phyloP scores from a whole-genome alignment of 2,888 invertebrate genomes.

The Hypselothyrea guttata region DNA sequence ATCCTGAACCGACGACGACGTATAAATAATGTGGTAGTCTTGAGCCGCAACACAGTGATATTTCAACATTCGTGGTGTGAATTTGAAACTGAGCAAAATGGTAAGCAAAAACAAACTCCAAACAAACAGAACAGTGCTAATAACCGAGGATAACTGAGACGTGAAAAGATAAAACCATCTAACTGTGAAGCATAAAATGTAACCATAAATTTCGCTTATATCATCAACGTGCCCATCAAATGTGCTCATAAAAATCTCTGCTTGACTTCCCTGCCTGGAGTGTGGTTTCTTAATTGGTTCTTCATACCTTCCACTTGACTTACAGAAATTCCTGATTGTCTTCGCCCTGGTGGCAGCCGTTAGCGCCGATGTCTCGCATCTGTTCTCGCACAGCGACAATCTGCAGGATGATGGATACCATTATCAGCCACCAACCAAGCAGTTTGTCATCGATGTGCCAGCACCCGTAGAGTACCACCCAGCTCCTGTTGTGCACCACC shows the following conservation, averaged over 20 bases:
- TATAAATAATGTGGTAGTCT: slow-evolving; percentile 79
- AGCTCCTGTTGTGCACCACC: slow-evolving; percentile 13
- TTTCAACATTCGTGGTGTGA: slow-evolving; percentile 78
- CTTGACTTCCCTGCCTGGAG: neutral
- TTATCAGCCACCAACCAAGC: slow-evolving; percentile 54
- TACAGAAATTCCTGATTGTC: slow-evolving; percentile 76
- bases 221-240: slow-evolving; percentile 2
- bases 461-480: slow-evolving; percentile 27
- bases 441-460: slow-evolving; percentile 71
- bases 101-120: slow-evolving; percentile 70
- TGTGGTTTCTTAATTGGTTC: neutral
- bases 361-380: slow-evolving; percentile 78
- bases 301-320: slow-evolving; percentile 17
- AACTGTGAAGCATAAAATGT: slow-evolving; percentile 17
- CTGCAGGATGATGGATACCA: slow-evolving; percentile 79
- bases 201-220: slow-evolving; percentile 5
- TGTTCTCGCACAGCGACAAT: slow-evolving; percentile 76
- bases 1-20: slow-evolving; percentile 74
- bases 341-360: slow-evolving; percentile 76
- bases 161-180: slow-evolving; percentile 12
- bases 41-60: slow-evolving; percentile 75
- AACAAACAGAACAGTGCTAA: slow-evolving; percentile 15
- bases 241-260: no score
- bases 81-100: slow-evolving; percentile 75
- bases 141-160: slow-evolving; percentile 49